Evolutionary conservation across 2,113 vertebrate species (phyloP).

Genomic region (Oryzias javanicus): DNA sequence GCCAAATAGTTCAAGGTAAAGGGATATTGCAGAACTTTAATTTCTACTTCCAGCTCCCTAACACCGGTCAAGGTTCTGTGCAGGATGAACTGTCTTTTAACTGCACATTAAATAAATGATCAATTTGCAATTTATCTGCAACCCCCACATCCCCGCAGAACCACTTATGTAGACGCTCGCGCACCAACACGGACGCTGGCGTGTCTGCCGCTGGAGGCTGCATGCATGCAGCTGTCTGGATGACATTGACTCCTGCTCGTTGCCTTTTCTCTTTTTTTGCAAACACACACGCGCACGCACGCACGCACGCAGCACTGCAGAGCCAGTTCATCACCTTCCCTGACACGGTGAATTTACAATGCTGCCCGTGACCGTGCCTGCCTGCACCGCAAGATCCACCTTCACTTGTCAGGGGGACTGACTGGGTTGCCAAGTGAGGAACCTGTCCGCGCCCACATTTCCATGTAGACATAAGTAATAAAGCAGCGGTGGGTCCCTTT

Average conservation of each 20-base stretch:
- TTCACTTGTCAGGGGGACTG: conserved; percentile 42
- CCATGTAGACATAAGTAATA: conserved; percentile 53
- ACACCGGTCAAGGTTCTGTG: conserved; percentile 21
- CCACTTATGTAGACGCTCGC: not conserved
- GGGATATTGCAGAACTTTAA: conserved; percentile 24
- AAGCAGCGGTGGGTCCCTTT: conserved; percentile 42
- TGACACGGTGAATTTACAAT: conserved; percentile 56
- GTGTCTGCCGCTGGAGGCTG: conserved; percentile 14
- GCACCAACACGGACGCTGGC: conserved; percentile 22
- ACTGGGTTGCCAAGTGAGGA: conserved; percentile 43
- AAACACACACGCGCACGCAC: conserved; percentile 26
- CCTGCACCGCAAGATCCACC: conserved; percentile 42
- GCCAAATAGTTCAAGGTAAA: conserved; percentile 21
- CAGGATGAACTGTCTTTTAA: not conserved
- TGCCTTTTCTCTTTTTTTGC: conserved; percentile 10
- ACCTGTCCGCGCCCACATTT: conserved; percentile 21
- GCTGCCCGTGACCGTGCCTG: conserved; percentile 61
- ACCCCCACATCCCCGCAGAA: not conserved
- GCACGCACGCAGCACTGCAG: conserved; percentile 29
- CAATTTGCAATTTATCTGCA: conserved; percentile 23
- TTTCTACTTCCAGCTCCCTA: conserved; percentile 22
- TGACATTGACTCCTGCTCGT: conserved; percentile 41
- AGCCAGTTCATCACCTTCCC: conserved; percentile 63
- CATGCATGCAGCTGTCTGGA: conserved; percentile 40
- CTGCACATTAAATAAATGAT: conserved; percentile 32